phyloP scores from a whole-genome alignment of 1,140 invertebrate genomes.

The Saccostrea echinata region DNA sequence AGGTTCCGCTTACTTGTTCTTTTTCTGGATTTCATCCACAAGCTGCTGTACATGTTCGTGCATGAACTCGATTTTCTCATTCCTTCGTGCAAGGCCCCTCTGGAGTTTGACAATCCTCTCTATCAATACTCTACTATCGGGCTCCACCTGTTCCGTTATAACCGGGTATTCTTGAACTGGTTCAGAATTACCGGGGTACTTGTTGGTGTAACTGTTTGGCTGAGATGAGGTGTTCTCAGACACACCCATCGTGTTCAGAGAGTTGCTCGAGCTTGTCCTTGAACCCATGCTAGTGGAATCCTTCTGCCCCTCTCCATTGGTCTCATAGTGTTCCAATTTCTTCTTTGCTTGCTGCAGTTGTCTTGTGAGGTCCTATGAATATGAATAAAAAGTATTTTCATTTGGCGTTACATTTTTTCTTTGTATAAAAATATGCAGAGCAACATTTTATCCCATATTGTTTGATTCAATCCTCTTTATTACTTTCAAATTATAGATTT shows the following conservation, averaged over 20 bases:
- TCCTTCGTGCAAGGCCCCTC: conserved; percentile 88
- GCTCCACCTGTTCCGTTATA: conserved; percentile 78
- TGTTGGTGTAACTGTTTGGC: conserved; percentile 14
- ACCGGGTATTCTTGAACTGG: conserved; percentile 72
- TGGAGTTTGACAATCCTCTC: conserved; percentile 95
- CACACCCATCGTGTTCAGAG: conserved; percentile 80
- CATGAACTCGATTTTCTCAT: conserved; percentile 91
- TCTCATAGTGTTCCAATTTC: conserved; percentile 80
- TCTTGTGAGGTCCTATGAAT: conserved; percentile 84
- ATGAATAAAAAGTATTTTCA: conserved; percentile 12
- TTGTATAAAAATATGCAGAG: background rate
- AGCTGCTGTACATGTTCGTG: conserved; percentile 84
- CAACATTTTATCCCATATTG: no score
- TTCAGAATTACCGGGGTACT: background rate
- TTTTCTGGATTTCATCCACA: conserved; percentile 89
- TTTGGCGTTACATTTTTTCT: background rate
- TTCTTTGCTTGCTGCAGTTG: conserved; percentile 83
- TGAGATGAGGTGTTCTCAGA: conserved; percentile 49
- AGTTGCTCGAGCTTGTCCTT: conserved; percentile 85
- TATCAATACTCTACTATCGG: conserved; percentile 88
- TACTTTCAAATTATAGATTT: no score
- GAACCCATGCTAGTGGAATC: conserved; percentile 83
- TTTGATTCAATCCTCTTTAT: no score
- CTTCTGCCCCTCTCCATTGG: conserved; percentile 68
- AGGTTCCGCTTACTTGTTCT: conserved; percentile 76